phyloP scores from a whole-genome alignment of 2,888 invertebrate species.

The Himalopsyche kuldschensis region DNA sequence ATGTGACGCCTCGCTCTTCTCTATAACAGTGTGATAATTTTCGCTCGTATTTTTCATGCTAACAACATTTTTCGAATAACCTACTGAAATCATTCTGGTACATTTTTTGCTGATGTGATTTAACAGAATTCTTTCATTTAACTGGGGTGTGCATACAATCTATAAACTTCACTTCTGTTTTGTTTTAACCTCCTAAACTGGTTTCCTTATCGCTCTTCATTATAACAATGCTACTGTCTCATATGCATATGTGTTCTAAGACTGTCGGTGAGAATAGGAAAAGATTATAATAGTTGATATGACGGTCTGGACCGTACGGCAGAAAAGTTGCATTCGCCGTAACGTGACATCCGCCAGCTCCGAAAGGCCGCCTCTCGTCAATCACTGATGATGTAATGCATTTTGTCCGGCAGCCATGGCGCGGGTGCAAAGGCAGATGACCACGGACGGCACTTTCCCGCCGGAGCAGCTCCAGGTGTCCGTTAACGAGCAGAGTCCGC shows the following conservation, averaged over 20 bases:
- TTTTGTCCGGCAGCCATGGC: conserved; percentile 53
- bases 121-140: conserved; percentile 26
- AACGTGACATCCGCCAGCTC: neutral
- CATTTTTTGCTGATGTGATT: conserved; percentile 12
- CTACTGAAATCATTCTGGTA: neutral
- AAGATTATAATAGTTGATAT: too few species aligned
- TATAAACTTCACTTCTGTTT: neutral
- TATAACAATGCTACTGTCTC: neutral
- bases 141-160: neutral
- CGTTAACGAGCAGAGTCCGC: conserved; percentile 48
- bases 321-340: neutral
- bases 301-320: too few species aligned
- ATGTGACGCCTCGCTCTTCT: neutral
- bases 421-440: conserved; percentile 59
- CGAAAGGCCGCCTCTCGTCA: neutral
- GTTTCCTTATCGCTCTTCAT: neutral
- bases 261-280: neutral
- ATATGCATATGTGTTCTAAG: neutral
- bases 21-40: neutral
- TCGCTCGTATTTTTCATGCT: conserved; percentile 3
- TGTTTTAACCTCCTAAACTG: neutral
- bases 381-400: conserved; percentile 3
- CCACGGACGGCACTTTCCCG: conserved; percentile 46
- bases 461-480: conserved; percentile 55
- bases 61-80: conserved; percentile 4